These are phyloP conservation scores for Leptodirus hochenwartii DNA, from an alignment of 2,888 invertebrate species.

Conservation along the genomic window DNA sequence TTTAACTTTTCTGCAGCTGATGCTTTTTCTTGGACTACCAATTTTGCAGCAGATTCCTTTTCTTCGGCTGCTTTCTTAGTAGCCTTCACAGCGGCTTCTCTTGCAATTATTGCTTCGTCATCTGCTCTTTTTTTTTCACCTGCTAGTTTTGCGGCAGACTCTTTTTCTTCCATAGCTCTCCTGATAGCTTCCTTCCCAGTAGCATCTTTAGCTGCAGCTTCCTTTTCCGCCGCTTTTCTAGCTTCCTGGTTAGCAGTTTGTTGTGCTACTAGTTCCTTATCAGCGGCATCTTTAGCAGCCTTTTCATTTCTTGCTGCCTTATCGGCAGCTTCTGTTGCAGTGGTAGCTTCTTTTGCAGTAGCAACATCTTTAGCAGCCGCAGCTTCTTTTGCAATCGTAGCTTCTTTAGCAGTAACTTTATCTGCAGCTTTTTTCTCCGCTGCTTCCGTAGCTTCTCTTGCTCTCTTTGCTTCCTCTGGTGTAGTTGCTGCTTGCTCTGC, in stretches of 20 bases:
- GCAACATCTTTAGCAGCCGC: slow-evolving; percentile 2
- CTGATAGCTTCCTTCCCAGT: too few relatives aligned
- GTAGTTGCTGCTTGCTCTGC: too few relatives aligned
- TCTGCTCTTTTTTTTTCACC: not conserved
- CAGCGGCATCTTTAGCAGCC: too few relatives aligned
- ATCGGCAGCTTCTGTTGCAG: slow-evolving; percentile 4
- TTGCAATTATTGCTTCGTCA: not conserved
- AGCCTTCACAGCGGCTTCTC: not conserved
- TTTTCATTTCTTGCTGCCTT: too few relatives aligned
- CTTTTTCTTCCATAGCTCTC: not conserved
- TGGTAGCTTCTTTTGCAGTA: slow-evolving; percentile 3
- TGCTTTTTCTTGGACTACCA: not conserved
- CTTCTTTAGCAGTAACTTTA: slow-evolving; percentile 6
- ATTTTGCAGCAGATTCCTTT: not conserved
- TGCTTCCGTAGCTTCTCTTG: slow-evolving; percentile 3
- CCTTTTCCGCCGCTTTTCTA: too few relatives aligned
- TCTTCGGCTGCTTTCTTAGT: not conserved
- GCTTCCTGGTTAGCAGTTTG: too few relatives aligned
- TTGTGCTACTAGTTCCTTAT: too few relatives aligned
- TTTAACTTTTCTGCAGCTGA: not conserved
- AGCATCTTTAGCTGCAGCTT: too few relatives aligned
- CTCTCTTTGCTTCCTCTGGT: too few relatives aligned
- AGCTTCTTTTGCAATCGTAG: not conserved
- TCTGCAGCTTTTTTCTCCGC: not conserved
- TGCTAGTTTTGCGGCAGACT: not conserved